These are phyloP conservation scores for Gortyna flavago DNA, from an alignment of 2,888 invertebrate species.

Conservation along the genomic window DNA sequence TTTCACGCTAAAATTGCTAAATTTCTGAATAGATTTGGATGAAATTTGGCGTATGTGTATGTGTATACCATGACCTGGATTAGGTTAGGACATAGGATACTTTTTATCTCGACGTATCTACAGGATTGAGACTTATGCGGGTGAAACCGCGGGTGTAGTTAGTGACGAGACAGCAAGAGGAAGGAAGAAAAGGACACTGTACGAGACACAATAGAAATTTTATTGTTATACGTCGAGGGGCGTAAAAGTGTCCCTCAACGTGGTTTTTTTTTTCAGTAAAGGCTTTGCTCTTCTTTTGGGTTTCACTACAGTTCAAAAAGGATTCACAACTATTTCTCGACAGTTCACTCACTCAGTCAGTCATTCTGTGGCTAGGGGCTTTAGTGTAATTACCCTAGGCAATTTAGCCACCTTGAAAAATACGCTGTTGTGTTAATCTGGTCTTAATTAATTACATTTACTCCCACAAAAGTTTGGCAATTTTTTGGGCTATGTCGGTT, in stretches of 20 bases:
- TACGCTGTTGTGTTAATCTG: not conserved
- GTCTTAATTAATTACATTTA: not conserved
- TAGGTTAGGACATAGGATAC: not conserved
- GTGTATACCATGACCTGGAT: not conserved
- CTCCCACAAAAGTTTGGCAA: no score
- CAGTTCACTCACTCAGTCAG: no score
- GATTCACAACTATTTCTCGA: not conserved
- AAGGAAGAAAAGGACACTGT: no score
- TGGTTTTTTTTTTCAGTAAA: not conserved
- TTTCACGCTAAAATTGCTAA: not conserved
- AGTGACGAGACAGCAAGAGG: not conserved
- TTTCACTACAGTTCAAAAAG: not conserved
- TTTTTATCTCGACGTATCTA: no score
- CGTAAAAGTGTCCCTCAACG: no score
- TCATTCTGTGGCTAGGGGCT: not conserved
- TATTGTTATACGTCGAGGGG: no score
- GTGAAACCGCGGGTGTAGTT: not conserved
- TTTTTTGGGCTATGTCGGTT: no score
- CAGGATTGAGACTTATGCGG: not conserved
- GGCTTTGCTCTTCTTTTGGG: not conserved
- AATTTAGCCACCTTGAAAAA: not conserved
- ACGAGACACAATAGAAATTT: no score
- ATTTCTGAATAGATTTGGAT: not conserved
- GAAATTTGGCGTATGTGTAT: not conserved
- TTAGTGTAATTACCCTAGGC: not conserved